Evolutionary conservation across 1,140 invertebrate species (phyloP), one percentile per base, ranked within the genome.

Genomic region (Oncopodura yosiiana): DNA sequence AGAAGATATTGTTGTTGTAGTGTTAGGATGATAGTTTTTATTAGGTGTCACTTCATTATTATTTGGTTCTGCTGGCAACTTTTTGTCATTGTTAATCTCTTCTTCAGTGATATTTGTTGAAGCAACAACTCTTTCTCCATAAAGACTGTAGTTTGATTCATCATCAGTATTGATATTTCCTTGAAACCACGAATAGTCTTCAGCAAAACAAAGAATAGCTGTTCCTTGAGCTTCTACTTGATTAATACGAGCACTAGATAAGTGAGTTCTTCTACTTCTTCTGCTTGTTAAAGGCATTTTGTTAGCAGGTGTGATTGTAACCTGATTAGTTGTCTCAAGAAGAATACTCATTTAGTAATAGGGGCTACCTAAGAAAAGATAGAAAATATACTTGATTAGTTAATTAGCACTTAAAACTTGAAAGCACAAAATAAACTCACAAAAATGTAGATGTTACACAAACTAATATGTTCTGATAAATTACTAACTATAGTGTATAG

Each of bases 151-250:
- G 34, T 66, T 65, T 4, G 64, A 65, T 23, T 66, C 64, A 53
- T 69, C 66, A 9, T 61, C 63, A 16, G 66, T 62, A 3, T 60
- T 57, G 16, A 72, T 63, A 50, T 63, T 65, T 5, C 70, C 70
- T 55, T 68, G 65, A 44, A 72, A 72, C 63, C 64, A 67, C 9
- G 66, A 62, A 16, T 66, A 65, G 37, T 71, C 65, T 43, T 67
- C 62, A 23, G 65, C 49, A 49, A 73, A 73, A 56, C 70, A 73
- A 11, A 73, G 61, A 27, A 68, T 65, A n/a, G 70, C 68, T 6
- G 62, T 26, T 19, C 71, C 71, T 30, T 64, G 45, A 16, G 66
- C 63, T 32, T 66, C 64, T n/a, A 66, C 53, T 12, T 50, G 46
- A 30, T 44, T 54, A 6, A 50, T 48, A 8, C 41, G 34, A 26